Conservation (phyloP, 2,888 invertebrate species). For the Tyria jacobaeae region DNA sequence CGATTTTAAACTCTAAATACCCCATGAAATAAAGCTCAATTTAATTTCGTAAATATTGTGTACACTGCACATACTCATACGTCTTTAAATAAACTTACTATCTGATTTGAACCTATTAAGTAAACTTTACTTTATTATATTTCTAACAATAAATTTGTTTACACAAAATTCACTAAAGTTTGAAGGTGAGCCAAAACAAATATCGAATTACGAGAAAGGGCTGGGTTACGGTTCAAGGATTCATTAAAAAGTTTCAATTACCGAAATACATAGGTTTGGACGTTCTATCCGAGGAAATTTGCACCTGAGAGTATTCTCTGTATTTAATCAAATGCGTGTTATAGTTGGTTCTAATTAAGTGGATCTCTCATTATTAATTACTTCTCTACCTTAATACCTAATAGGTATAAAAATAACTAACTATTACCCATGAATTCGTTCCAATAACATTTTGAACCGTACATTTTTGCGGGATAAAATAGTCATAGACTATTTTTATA, state of each 20-base stretch:
- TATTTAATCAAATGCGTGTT: slow-evolving; percentile 10
- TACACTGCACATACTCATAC: too few species aligned
- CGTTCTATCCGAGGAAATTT: slow-evolving; percentile 18
- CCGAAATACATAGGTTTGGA: slow-evolving; percentile 25
- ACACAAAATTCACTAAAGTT: slow-evolving; percentile 35
- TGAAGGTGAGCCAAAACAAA: slow-evolving; percentile 41
- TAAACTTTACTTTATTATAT: slow-evolving; percentile 6
- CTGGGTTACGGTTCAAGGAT: slow-evolving; percentile 27
- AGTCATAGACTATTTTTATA: too few species aligned
- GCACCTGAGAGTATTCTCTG: slow-evolving; percentile 19
- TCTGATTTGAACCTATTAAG: too few species aligned
- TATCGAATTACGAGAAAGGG: slow-evolving; percentile 46
- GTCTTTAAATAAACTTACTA: too few species aligned
- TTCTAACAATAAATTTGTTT: slow-evolving; percentile 13
- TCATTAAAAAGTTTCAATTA: slow-evolving; percentile 51
- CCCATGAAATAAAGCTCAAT: too few species aligned
- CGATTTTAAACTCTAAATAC: too few species aligned
- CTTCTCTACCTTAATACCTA: neutral
- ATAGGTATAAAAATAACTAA: neutral
- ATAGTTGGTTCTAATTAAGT: neutral
- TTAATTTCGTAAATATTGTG: too few species aligned
- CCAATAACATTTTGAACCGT: too few species aligned
- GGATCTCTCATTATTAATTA: slow-evolving; percentile 2
- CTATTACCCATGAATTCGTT: too few species aligned
- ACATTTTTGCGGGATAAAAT: too few species aligned